Evolutionary conservation across 2,888 invertebrate genomes (phyloP).

Genomic region (Limenitis camilla): DNA sequence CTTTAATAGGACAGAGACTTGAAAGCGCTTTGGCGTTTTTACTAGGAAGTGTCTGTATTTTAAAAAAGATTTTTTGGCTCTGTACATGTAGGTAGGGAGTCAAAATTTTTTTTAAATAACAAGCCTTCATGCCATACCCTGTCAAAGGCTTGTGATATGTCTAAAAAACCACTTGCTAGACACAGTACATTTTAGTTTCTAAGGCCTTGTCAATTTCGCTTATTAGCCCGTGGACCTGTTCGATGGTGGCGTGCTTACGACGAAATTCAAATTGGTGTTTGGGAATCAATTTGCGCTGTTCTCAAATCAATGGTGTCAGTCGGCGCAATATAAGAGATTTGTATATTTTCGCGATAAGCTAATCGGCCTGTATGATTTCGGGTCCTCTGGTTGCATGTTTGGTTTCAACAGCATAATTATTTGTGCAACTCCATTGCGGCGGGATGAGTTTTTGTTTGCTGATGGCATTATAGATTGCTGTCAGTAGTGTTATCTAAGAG

Average conservation of each 20-base stretch:
- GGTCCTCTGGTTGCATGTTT: conserved; percentile 12
- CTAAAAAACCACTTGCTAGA: conserved; percentile 24
- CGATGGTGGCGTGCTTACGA: conserved; percentile 13
- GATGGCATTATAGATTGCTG: conserved; percentile 14
- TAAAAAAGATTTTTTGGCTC: too few relatives aligned
- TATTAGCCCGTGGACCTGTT: conserved; percentile 14
- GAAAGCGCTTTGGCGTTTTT: too few relatives aligned
- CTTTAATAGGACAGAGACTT: too few relatives aligned
- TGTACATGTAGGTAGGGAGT: too few relatives aligned
- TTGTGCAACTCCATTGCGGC: conserved; percentile 18
- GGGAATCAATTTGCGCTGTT: conserved; percentile 4
- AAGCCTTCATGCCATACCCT: too few relatives aligned
- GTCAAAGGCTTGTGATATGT: conserved; percentile 28
- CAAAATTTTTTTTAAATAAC: too few relatives aligned
- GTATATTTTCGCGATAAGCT: conserved; percentile 11
- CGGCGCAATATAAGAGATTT: conserved; percentile 9
- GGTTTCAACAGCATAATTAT: conserved; percentile 15
- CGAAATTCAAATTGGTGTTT: not conserved
- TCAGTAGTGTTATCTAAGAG: conserved; percentile 3
- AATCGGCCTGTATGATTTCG: conserved; percentile 10
- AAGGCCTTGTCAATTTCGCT: conserved; percentile 8
- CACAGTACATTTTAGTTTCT: conserved; percentile 16
- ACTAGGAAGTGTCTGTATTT: too few relatives aligned
- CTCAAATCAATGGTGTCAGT: not conserved
- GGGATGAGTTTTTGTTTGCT: conserved; percentile 4